Evolutionary conservation across 2,888 invertebrate species (phyloP).

Genomic region (Neocrepidodera transversa): DNA sequence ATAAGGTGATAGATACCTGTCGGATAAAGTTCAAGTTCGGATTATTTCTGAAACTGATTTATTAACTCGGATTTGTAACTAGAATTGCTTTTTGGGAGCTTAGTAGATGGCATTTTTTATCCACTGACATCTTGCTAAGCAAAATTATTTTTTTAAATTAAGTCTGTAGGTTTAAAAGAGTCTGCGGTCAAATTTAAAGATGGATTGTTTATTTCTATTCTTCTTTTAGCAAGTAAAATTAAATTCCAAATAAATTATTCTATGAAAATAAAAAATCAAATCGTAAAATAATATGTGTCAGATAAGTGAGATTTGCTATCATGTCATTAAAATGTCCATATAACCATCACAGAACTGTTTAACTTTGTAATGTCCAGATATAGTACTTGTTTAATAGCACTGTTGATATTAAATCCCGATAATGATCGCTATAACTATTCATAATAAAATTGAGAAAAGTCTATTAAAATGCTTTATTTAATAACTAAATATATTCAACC

Average conservation of each 20-base stretch:
- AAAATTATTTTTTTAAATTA: too few relatives aligned
- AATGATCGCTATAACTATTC: constrained; percentile 1
- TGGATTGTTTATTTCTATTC: too few relatives aligned
- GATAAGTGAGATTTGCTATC: neutral
- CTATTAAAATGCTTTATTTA: too few relatives aligned
- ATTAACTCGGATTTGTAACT: constrained; percentile 39
- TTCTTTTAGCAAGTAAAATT: too few relatives aligned
- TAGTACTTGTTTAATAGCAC: constrained; percentile 3
- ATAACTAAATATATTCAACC: too few relatives aligned
- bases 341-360: constrained; percentile 4
- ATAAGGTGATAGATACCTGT: constrained; percentile 47
- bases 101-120: neutral
- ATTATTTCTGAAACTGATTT: constrained; percentile 46
- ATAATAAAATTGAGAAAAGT: too few relatives aligned
- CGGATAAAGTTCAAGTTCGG: constrained; percentile 42
- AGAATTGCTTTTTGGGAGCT: neutral
- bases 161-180: too few relatives aligned
- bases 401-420: constrained; percentile 9
- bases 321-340: constrained; percentile 1
- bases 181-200: too few relatives aligned
- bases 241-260: too few relatives aligned
- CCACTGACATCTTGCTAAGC: too few relatives aligned
- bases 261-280: constrained; percentile 8
- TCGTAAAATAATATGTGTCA: constrained; percentile 7
- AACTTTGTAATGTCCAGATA: constrained; percentile 2